Base-by-base conservation (phyloP, 2,113 vertebrate species). In the Antennarius striatus region DNA sequence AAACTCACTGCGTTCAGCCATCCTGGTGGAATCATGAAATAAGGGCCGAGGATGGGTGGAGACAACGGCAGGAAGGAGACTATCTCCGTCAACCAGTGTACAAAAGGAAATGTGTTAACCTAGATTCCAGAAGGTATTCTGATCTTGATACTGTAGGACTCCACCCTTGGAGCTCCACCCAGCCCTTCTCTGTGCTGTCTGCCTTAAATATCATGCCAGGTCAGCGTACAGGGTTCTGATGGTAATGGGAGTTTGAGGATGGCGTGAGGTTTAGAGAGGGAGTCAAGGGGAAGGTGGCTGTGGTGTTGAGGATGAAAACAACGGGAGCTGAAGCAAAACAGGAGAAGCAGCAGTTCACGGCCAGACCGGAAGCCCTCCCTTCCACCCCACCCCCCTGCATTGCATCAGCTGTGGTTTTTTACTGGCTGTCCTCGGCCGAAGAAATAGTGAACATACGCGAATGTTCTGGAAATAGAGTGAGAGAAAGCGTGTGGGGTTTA, bases 371-470 rank as follows among this genome's bases (percentile, higher is more conserved):
- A 87, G 59, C 74, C 69, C 77, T 12, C 72, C 72, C 60, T 71
- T 71, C 45, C 54, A 13, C 75, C 68, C 79, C 54, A 56, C 63
- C 42, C 10, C 73, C 72, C 78, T 47, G 51, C 51, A 75, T 84
- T 88, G 73, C 84, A 79, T 91, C 86, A 91, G 56, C 60, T 73
- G 52, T 59, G 80, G 79, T 82, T 72, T 80, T 75, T 77, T 61
- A 59, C 68, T 75, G 75, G 70, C 64, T 17, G 68, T 57, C 30
- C 79, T 67, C 2, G 9, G 68, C 83, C 80, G 81, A 78, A 86
- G 87, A 90, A 90, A 55, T 87, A 86, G 48, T 58, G 42, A 73
- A 62, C 82, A 87, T 82, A 90, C 86, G 84, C 82, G 79, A 82
- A 66, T 75, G 81, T 86, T 90, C 86, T 79, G 47, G 73, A 45